phyloP scores from a whole-genome alignment of 2,113 vertebrate genomes.

The Phodopus roborovskii region DNA sequence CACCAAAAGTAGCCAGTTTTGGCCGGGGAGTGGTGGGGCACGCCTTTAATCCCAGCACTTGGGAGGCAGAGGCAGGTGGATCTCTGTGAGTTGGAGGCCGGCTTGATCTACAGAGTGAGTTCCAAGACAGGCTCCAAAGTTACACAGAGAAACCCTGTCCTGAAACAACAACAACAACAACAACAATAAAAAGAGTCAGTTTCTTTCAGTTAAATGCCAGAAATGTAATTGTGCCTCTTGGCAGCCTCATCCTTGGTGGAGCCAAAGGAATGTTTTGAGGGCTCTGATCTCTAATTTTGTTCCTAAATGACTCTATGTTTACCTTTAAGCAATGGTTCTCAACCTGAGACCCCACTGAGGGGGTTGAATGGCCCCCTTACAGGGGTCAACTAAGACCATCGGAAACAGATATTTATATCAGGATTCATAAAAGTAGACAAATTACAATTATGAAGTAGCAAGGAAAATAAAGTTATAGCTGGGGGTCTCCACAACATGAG shows the following conservation, averaged over 20 bases:
- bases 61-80: no score
- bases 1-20: not conserved
- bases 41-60: no score
- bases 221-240: not conserved
- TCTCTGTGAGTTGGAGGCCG: no score
- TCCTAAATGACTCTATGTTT: not conserved
- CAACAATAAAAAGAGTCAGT: not conserved
- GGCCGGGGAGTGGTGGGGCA: no score
- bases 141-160: no score
- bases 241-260: not conserved
- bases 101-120: no score
- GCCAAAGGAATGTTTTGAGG: not conserved
- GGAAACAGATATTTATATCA: not conserved
- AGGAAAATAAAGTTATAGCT: not conserved
- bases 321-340: not conserved
- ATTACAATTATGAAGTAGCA: not conserved
- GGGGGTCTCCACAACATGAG: not conserved
- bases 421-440: not conserved
- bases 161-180: no score
- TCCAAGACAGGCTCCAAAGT: no score
- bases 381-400: not conserved
- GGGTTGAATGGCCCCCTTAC: no score
- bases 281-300: not conserved
- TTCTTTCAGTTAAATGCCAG: not conserved
- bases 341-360: not conserved